These are phyloP conservation scores for Zygaena filipendulae DNA, from an alignment of 2,888 invertebrate genomes.

Conservation along the genomic window DNA sequence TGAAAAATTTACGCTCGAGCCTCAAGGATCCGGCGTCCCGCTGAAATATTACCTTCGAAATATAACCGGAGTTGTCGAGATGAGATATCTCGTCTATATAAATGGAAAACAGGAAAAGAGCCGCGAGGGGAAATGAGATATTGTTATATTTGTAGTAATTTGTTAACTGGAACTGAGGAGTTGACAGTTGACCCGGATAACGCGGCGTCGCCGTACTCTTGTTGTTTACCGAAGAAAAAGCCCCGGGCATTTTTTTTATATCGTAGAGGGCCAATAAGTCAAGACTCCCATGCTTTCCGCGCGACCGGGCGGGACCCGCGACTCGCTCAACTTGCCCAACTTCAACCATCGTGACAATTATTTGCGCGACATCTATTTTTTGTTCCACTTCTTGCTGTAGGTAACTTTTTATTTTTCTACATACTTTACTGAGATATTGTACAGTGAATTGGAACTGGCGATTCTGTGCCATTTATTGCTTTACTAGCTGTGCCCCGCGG, in stretches of 20 bases:
- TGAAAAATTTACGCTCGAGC: too few relatives aligned
- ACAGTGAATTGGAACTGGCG: too few relatives aligned
- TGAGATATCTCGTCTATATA: too few relatives aligned
- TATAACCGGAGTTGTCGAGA: too few relatives aligned
- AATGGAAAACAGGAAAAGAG: too few relatives aligned
- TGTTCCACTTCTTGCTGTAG: conserved; percentile 23
- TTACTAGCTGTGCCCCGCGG: too few relatives aligned
- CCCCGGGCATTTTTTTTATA: conserved; percentile 17
- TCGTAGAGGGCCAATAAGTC: conserved; percentile 22
- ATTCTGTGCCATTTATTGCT: too few relatives aligned
- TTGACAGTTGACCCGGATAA: conserved; percentile 13
- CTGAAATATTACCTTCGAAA: too few relatives aligned
- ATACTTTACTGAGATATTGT: too few relatives aligned
- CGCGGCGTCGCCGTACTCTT: conserved; percentile 1
- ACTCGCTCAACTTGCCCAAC: conserved; percentile 14
- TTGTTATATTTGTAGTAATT: conserved; percentile 6
- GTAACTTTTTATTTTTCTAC: too few relatives aligned
- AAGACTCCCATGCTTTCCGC: conserved; percentile 22
- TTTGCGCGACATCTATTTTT: conserved; percentile 31
- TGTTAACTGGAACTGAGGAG: conserved; percentile 9
- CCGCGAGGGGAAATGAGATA: too few relatives aligned
- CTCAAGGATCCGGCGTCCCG: too few relatives aligned
- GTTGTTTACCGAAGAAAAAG: conserved; percentile 21
- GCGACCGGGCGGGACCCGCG: conserved; percentile 5
- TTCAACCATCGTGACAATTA: conserved; percentile 30